Percentiles rank a stretch among this genome's conserved stretches.
phyloP scores from a whole-genome alignment of 2,797 vertebrate species.

The Danio tinwini region DNA sequence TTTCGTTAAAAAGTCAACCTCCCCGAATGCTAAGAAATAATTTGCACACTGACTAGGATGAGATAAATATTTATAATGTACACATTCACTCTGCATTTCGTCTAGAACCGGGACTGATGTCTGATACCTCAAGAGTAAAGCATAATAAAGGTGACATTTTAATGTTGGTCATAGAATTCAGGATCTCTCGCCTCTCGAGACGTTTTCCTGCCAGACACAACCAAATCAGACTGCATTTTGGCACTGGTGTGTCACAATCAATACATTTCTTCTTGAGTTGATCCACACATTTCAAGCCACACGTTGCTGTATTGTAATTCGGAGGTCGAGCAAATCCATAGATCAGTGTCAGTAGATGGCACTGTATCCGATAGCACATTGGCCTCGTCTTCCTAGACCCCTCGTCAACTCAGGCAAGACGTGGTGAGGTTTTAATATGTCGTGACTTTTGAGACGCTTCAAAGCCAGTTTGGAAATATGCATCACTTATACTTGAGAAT shows the following conservation, averaged over 20 bases:
- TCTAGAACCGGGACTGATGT: conserved; percentile 40
- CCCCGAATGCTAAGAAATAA: not conserved
- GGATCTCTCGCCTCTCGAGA: conserved; percentile 26
- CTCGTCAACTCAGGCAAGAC: conserved; percentile 60
- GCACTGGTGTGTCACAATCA: conserved; percentile 13
- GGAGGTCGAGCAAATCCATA: conserved; percentile 26
- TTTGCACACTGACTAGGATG: conserved; percentile 34
- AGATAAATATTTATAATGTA: conserved; percentile 26
- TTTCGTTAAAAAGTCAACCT: not conserved
- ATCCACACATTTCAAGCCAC: conserved; percentile 38
- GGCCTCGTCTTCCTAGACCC: conserved; percentile 24
- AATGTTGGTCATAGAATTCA: conserved; percentile 43
- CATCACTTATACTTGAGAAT: conserved; percentile 84
- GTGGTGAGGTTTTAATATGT: conserved; percentile 64
- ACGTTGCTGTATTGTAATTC: conserved; percentile 14
- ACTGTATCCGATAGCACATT: conserved; percentile 34
- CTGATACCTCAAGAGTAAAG: conserved; percentile 46
- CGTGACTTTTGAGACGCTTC: conserved; percentile 50
- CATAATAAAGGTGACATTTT: conserved; percentile 36
- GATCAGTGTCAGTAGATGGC: conserved; percentile 33
- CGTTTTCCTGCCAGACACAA: conserved; percentile 22
- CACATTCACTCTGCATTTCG: conserved; percentile 33
- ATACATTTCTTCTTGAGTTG: conserved; percentile 1
- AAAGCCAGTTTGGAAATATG: conserved; percentile 75
- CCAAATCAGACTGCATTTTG: conserved; percentile 2